Percentiles rank a stretch among this genome's conserved stretches.
Evolutionary conservation across 2,888 invertebrate genomes (phyloP).

Genomic region (Spilarctia lutea): DNA sequence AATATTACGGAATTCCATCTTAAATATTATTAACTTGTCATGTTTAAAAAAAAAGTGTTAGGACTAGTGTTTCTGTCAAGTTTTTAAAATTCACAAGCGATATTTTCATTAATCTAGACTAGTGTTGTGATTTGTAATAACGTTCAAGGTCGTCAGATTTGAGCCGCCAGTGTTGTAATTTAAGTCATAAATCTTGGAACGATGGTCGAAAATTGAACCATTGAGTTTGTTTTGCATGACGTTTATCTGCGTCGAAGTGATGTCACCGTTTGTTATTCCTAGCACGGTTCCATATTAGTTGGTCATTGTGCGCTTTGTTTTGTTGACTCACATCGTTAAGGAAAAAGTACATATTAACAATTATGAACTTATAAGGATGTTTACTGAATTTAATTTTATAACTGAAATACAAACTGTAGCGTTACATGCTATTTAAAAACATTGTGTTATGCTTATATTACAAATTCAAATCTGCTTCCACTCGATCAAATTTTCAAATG

Average conservation of each 20-base stretch:
- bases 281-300: conserved; percentile 63
- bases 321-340: conserved; percentile 72
- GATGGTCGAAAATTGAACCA: conserved; percentile 48
- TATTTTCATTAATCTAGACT: conserved; percentile 60
- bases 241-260: conserved; percentile 70
- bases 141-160: conserved; percentile 65
- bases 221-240: conserved; percentile 60
- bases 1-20: not conserved
- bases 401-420: conserved; percentile 32
- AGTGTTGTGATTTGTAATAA: conserved; percentile 63
- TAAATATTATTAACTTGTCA: not conserved
- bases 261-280: conserved; percentile 83
- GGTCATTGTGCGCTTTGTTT: conserved; percentile 65
- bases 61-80: conserved; percentile 4
- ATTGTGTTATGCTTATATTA: not conserved
- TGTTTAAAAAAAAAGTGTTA: not conserved
- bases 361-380: conserved; percentile 45
- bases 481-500: not conserved
- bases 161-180: conserved; percentile 48
- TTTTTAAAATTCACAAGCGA: conserved; percentile 37
- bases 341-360: conserved; percentile 62
- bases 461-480: not conserved
- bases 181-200: conserved; percentile 58
- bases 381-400: conserved; percentile 40
- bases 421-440: not conserved